Base-by-base conservation (phyloP, 2,113 vertebrate genomes). In the Caranx melampygus region DNA sequence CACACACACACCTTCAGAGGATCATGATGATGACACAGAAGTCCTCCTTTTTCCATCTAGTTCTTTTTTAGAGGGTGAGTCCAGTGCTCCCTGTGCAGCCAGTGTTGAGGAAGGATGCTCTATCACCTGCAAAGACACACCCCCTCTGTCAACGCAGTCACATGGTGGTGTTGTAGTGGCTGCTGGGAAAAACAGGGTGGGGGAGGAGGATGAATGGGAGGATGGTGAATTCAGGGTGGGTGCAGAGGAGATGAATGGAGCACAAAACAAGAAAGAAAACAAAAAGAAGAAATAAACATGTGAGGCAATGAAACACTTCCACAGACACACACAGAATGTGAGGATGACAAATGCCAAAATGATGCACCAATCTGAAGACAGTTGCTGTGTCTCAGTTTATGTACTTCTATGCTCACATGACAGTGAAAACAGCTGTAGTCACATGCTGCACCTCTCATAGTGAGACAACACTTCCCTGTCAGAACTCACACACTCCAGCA, bases 51-150 rank as follows among this genome's bases (percentile, higher is more conserved):
- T 77, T 81, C 64, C 73, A 85, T 40, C 13, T 67, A 3, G 10
- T 47, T 34, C 67, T 52, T 47, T 67, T 55, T 65, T 40, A n/a
- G 63, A 54, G 45, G 59, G 55, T 79, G 70, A 59, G 81, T 85
- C 87, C 31, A 42, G 31, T 31, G 73, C 75, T 84, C 69, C 75
- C 68, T 58, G 83, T 68, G 61, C 68, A 69, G 72, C 83, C 63
- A 15, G 21, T 13, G 65, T 9, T 52, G 78, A 85, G 62, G 79
- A 64, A 61, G 70, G 81, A 75, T 72, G 68, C 83, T 85, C 89
- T 94, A 90, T 84, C 91, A 94, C 93, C 94, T 93, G 94, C 91
- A 94, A 94, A 93, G 89, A 95, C 88, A 93, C 92, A 89, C 88
- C 91, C 91, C 89, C 90, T 92, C 82, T 55, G 10, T 94, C 84